Base-by-base conservation (phyloP, 2,113 vertebrate species). In the Cariama cristata region DNA sequence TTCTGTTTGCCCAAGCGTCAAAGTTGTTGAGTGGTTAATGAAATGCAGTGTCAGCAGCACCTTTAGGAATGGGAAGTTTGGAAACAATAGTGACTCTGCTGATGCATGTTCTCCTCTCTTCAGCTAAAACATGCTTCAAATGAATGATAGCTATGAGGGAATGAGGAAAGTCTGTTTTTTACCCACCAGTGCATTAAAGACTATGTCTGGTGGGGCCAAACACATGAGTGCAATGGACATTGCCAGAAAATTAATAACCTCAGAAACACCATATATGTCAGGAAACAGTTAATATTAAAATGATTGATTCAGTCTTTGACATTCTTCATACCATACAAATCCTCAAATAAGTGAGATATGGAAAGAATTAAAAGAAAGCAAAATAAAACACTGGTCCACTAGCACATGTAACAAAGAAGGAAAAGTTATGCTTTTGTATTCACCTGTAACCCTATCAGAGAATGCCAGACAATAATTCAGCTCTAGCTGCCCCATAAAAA, bases 381-480 rank as follows among this genome's bases (percentile, higher is more conserved):
- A 79, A 87, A 75, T 40, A 85, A 75, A 49, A 14, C 24, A 52
- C 11, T 58, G 5, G 21, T 49, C 74, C 15, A 38, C 79, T 92
- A 86, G 38, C 62, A 45, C 33, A 27, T 24, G 38, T 35, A 76
- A 42, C 67, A 66, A 30, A 89, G 49, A 28, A 20, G 24, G 56
- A 12, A 71, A 91, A 86, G 55, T 69, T 90, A 50, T 11, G 63
- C 27, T 73, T 88, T 71, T 59, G 18, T 90, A 81, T 85, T 93
- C 82, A 93, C 75, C 58, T 94, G 49, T 90, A 73, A 79, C 63
- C 50, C 85, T 85, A 62, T 82, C 79, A 77, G 56, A 68, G 35
- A 28, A 86, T 74, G 59, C 50, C 44, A 71, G 72, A 27, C n/a
- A 69, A 59, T 93, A 92, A 97, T 90, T 96, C 59, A 74, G 69